Base-by-base conservation (phyloP, 1,140 invertebrate genomes). In the Contarinia nasturtii region DNA sequence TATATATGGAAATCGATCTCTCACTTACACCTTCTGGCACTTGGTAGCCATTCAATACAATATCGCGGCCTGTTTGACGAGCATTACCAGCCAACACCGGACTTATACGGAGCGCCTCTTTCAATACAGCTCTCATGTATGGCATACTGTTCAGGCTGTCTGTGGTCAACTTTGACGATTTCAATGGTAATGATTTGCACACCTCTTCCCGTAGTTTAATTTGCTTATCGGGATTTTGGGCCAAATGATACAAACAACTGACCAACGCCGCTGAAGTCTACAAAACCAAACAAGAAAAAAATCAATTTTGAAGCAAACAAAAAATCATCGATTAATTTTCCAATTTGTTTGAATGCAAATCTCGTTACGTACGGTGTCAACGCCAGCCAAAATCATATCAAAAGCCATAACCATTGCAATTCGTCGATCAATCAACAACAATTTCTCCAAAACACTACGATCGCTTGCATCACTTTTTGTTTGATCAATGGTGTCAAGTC, bases 11-110 rank as follows among this genome's bases (percentile, higher is more conserved):
- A 43, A 41, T 41, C 15, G 15, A 41, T 44, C 70, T 69, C 70
- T 87, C 84, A 50, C 70, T 69, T 71, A 87, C 84, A 50, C 82
- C 84, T 69, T 83, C 82, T 18, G 88, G 89, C 49, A 93, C 75
- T 48, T 72, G 66, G 54, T 85, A 92, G 36, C 84, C 86, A 33
- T 74, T 73, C 37, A 93, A 75, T 5, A 79, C 65, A 0, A 82
- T 71, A 53, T 90, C 80, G 19, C 73, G 72, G 34, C 77, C 76
- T 45, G 83, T 72, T 48, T 77, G 77, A 48, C 88, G 69, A n/a
- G 80, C 75, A 54, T 88, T 83, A 27, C 85, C 86, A 47, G 88
- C 70, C 8, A 86, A 82, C 7, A 88, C 84, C 19, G 87, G 86
- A 65, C 80, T 85, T 59, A 90, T 75, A 59, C 84, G 70, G 19